Evolutionary conservation across 1,140 invertebrate genomes (phyloP).

Genomic region (Holcopasites calliopsidis): DNA sequence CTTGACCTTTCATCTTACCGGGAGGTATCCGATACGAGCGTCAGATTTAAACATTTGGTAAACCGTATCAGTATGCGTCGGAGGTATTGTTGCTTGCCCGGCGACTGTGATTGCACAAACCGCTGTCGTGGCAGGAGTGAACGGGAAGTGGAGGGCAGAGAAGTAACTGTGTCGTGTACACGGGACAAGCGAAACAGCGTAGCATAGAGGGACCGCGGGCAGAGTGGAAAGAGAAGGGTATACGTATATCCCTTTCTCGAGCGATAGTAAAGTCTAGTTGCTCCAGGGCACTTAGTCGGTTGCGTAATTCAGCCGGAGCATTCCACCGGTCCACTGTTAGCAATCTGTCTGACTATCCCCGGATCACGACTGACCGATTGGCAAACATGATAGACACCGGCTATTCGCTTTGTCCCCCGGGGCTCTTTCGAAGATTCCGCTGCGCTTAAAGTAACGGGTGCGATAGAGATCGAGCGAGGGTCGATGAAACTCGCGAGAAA

Average conservation of each 20-base stretch:
- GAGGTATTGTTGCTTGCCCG: not conserved
- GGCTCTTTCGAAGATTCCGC: constrained; percentile 18
- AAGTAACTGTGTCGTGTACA: not conserved
- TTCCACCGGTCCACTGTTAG: constrained; percentile 47
- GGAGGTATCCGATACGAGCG: too few species aligned
- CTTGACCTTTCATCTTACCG: too few species aligned
- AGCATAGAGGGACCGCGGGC: constrained; percentile 26
- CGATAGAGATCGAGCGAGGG: not conserved
- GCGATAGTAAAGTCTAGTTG: constrained; percentile 48
- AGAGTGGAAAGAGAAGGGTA: not conserved
- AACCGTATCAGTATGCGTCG: not conserved
- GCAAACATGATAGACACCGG: constrained; percentile 44
- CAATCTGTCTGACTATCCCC: constrained; percentile 58
- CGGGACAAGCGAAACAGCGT: not conserved
- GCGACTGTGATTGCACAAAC: not conserved
- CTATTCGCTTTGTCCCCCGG: constrained; percentile 25
- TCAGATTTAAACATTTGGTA: too few species aligned
- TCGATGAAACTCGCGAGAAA: not conserved
- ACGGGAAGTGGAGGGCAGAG: constrained; percentile 6
- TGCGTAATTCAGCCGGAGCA: constrained; percentile 52
- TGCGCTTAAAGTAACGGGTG: not conserved
- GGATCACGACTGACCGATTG: constrained; percentile 66
- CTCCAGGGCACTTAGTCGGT: constrained; percentile 44
- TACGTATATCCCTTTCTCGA: constrained; percentile 59
- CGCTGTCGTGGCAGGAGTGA: not conserved